phyloP scores from a whole-genome alignment of 2,888 invertebrate species.

The Macrosiphum euphorbiae region DNA sequence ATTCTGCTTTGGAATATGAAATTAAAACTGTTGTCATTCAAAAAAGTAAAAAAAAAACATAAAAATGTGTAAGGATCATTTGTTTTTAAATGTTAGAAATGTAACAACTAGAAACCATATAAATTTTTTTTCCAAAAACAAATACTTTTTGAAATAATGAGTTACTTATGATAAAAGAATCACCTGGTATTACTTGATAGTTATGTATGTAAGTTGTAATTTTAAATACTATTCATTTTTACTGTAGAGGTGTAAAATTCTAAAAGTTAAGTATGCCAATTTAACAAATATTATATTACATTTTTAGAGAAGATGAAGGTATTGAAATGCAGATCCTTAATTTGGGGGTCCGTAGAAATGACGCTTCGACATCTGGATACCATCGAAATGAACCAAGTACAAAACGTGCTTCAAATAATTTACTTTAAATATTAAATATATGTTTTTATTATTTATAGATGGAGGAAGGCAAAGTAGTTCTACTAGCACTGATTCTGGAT shows the following conservation, averaged over 20 bases:
- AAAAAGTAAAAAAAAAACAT: too few relatives aligned
- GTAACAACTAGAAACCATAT: too few relatives aligned
- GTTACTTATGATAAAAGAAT: too few relatives aligned
- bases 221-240: background rate
- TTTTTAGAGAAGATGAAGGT: conserved; percentile 80
- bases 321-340: conserved; percentile 85
- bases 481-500: conserved; percentile 63
- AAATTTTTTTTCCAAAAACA: too few relatives aligned
- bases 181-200: background rate
- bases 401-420: background rate
- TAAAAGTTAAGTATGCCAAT: background rate
- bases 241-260: background rate
- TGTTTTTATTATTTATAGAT: conserved; percentile 21
- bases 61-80: too few relatives aligned
- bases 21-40: too few relatives aligned
- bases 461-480: conserved; percentile 60
- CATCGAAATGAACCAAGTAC: conserved; percentile 61
- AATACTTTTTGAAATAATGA: too few relatives aligned
- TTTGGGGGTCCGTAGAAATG: conserved; percentile 68
- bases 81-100: too few relatives aligned
- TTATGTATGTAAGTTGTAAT: background rate
- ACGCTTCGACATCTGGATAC: conserved; percentile 59
- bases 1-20: too few relatives aligned
- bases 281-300: conserved; percentile 39
- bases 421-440: background rate